Percentiles rank a stretch among this genome's conserved stretches.
Evolutionary conservation across 2,113 vertebrate genomes (phyloP).

Genomic region (Ophthalmolycus amberensis): DNA sequence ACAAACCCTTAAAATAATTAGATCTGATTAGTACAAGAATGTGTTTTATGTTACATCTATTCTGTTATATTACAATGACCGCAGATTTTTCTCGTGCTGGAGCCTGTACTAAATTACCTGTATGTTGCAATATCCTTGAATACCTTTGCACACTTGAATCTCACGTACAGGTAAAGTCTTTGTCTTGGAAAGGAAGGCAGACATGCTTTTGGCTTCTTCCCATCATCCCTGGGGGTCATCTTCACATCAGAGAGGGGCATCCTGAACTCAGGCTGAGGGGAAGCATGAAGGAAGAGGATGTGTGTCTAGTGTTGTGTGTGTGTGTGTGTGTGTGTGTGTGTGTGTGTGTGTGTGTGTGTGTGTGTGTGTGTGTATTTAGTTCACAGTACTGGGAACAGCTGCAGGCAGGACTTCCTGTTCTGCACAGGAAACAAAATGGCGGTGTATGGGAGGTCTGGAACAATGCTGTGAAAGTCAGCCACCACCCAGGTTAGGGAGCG

Average conservation of each 20-base stretch:
- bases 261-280: slow-evolving; percentile 63
- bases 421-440: slow-evolving; percentile 80
- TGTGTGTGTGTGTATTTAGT: slow-evolving; percentile 55
- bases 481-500: slow-evolving; percentile 78
- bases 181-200: slow-evolving; percentile 65
- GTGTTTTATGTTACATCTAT: background rate
- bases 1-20: background rate
- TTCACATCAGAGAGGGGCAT: slow-evolving; percentile 71
- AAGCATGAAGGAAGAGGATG: slow-evolving; percentile 71
- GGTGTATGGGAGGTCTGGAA: slow-evolving; percentile 68
- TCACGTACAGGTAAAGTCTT: background rate
- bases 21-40: background rate
- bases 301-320: slow-evolving; percentile 43
- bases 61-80: background rate
- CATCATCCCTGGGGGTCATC: slow-evolving; percentile 71
- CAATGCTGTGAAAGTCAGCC: slow-evolving; percentile 84
- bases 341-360: too few relatives aligned
- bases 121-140: slow-evolving; percentile 43
- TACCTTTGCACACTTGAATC: slow-evolving; percentile 21
- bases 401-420: slow-evolving; percentile 79
- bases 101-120: slow-evolving; percentile 13
- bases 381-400: slow-evolving; percentile 76
- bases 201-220: slow-evolving; percentile 61
- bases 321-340: slow-evolving; percentile 10
- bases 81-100: background rate